Evolutionary conservation across 2,888 invertebrate genomes (phyloP), one percentile per base, ranked within the genome.

Genomic region (Drosophila stalkeri): DNA sequence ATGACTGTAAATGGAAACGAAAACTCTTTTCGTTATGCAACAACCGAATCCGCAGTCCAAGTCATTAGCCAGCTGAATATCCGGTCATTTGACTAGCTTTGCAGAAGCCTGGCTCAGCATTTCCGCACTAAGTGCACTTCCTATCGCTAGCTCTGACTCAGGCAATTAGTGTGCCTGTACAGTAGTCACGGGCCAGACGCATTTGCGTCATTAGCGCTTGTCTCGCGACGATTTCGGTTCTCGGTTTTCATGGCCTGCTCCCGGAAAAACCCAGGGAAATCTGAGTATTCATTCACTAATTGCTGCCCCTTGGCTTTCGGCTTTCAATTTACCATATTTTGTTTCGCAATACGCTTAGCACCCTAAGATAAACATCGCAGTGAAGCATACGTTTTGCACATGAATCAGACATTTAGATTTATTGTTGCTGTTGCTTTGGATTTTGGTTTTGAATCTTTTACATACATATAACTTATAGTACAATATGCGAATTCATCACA

Each of bases 331-430:
- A 80, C 68, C 85, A 87, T 86, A 86, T 90, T 86, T 86, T 90
- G 78, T 80, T 80, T 74, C 70, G 71, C 65, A 85, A 88, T 75
- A 72, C 62, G 77, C 83, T 88, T 66, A 75, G 65, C 60, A 37
- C 27, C 60, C 56, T 62, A 57, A 57, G 43, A 43, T 18, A 57
- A 46, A 37, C 49, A 75, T 52, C 46, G 11, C 12, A 12, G 43
- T 3, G 35, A 11, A 6, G 20, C 55, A 66, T 55, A 56, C 44
- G 61, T 66, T 90, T 83, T 86, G 86, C 89, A 89, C 81, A 81
- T 76, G 79, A 83, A 79, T 89, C 86, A 90, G 77, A 89, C 84
- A 90, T 75, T 56, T 69, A 90, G 75, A 85, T 85, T 89, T 85
- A 87, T 89, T 87, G 86, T 85, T 85, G 68, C 70, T 81, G 72